Evolutionary conservation across 2,888 invertebrate species (phyloP).

Genomic region (Ferrisia virgata): DNA sequence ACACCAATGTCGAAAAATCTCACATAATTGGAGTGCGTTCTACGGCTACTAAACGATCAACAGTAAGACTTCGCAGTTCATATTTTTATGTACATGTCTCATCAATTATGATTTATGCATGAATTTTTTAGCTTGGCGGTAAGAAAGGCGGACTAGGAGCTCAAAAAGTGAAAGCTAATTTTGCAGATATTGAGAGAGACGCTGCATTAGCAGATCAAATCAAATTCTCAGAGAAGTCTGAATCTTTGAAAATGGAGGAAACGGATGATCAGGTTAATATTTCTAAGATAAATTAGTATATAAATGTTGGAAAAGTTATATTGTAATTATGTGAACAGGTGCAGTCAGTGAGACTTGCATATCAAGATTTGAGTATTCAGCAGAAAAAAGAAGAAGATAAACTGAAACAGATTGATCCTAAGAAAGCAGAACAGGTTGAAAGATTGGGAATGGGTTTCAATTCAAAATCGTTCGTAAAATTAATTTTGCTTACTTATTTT

Average conservation of each 20-base stretch:
- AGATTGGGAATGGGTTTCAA: conserved; percentile 75
- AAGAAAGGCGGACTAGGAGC: conserved; percentile 91
- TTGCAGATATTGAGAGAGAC: conserved; percentile 89
- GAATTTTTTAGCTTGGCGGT: conserved; percentile 66
- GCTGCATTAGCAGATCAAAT: conserved; percentile 81
- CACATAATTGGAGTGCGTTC: conserved; percentile 35
- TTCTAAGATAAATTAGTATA: conserved; percentile 49
- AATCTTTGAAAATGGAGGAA: conserved; percentile 54
- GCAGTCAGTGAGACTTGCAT: conserved; percentile 62
- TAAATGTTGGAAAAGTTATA: not conserved
- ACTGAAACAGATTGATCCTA: conserved; percentile 69
- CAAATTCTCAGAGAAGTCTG: conserved; percentile 54
- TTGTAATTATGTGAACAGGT: conserved; percentile 50
- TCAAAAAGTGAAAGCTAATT: conserved; percentile 89
- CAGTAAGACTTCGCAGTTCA: not conserved
- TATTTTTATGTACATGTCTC: not conserved
- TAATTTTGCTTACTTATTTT: conserved; percentile 10
- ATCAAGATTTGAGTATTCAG: conserved; percentile 70
- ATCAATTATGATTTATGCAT: conserved; percentile 43
- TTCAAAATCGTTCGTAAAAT: conserved; percentile 46
- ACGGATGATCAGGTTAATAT: conserved; percentile 65
- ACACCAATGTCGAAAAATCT: conserved; percentile 19
- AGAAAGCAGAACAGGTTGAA: conserved; percentile 83
- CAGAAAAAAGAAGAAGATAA: conserved; percentile 71
- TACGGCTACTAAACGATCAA: conserved; percentile 17